phyloP scores from a whole-genome alignment of 2,888 invertebrate species.

The Germaria angustata region DNA sequence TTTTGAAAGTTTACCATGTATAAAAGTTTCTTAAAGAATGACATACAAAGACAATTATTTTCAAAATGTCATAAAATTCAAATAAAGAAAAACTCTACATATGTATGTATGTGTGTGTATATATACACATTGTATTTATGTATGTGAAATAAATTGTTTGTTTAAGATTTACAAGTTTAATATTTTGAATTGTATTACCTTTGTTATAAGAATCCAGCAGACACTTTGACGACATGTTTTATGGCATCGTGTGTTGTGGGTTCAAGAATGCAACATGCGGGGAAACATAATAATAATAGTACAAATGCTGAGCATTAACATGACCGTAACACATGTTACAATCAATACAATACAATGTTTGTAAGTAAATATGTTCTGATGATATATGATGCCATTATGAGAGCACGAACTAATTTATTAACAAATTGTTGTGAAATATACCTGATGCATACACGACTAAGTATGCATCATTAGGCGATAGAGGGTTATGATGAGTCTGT shows the following conservation, averaged over 20 bases:
- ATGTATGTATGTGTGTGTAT: too few relatives aligned
- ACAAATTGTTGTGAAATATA: conserved; percentile 77
- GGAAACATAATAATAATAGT: neutral
- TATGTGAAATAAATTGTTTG: too few relatives aligned
- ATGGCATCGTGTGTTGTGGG: conserved; percentile 43
- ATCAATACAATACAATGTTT: conserved; percentile 33
- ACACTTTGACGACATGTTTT: conserved; percentile 46
- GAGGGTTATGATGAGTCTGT: neutral
- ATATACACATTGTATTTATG: too few relatives aligned
- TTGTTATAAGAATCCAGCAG: conserved; percentile 2
- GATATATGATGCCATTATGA: conserved; percentile 55
- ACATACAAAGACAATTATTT: neutral
- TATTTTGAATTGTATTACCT: neutral
- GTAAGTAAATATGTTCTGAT: neutral
- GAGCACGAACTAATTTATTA: conserved; percentile 77
- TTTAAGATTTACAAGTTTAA: too few relatives aligned
- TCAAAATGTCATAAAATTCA: neutral
- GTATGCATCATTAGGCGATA: neutral
- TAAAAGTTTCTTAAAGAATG: too few relatives aligned
- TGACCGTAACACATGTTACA: conserved; percentile 58
- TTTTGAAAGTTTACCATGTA: too few relatives aligned
- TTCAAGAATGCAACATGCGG: conserved; percentile 39
- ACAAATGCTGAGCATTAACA: conserved; percentile 22
- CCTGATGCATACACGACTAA: neutral
- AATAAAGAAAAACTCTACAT: neutral